Evolutionary conservation across 2,888 invertebrate genomes (phyloP), one percentile per base, ranked within the genome.

Genomic region (Neelides folsomi): DNA sequence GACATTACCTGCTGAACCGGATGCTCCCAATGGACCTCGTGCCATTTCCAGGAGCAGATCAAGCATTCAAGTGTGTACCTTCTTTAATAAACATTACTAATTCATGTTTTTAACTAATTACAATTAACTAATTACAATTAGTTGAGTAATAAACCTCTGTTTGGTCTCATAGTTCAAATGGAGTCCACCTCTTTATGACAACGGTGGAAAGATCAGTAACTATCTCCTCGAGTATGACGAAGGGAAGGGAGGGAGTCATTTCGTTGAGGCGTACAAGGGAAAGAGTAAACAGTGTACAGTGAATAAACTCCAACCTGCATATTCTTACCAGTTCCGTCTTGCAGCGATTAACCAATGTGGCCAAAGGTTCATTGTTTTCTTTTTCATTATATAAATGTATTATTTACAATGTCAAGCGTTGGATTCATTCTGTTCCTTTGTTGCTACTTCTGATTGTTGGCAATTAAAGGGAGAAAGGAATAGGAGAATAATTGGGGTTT

Each of bases 261-360:
- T 81, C 72, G 75, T 75, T 1, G 88, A 88, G 70, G 73, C 83
- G 43, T 80, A 80, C 62, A 79, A 77, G 59, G 82, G 83, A 54
- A 78, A 81, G 68, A 79, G 79, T 55, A 82, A 83, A 66, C 85
- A 86, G 67, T 83, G 81, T 70, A 80, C 80, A 61, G 75, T 86
- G 53, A 76, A 77, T 65, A 83, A 83, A 68, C 76, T 92, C 56
- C 79, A 80, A 61, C 79, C 87, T 35, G 82, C 86, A 61, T 86
- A 87, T 2, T 73, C 79, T 53, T 89, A 90, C 71, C 78, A 79
- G 56, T 87, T 90, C 73, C 80, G 90, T 48, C 71, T 90, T 65
- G 82, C 85, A 40, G 89, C 87, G 61, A 77, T 84, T 54, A 90
- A 90, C 71, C 82, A 83, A 65, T 76, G 79, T 65, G 90, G 89